Base-by-base conservation (phyloP, 2,888 invertebrate species). In the Helleia helle region DNA sequence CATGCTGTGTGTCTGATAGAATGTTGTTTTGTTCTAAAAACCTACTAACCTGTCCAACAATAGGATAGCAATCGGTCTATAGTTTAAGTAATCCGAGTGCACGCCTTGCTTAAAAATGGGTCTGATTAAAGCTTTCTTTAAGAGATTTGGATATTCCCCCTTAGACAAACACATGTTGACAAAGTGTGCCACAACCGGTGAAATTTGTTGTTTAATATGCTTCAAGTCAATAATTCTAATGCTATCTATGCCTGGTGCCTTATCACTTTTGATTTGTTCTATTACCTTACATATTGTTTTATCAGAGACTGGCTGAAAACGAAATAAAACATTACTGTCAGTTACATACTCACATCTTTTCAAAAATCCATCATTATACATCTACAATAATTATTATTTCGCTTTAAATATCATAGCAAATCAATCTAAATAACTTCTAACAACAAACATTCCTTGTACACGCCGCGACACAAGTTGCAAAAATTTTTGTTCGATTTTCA, bases 61-160 rank as follows among this genome's bases (percentile, higher is more conserved):
- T 31, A 6, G 26, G 9, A 48, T 42, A n/a, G 46, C 41, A 3
- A 44, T 48, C 4, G 44, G 46, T 29, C 46, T 41, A 24, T 45
- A 43, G 13, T 48, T 45, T 3, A 12, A 14, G 36, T 41, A 48
- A 8, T 48, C 39, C 7, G 27, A 25, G 9, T 42, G 41, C 42
- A n/a, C n/a, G n/a, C n/a, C 42, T 4, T 27, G 22, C 25, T 46
- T 46, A 18, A 41, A 48, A 4, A 48, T 40, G 18, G 46, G 44
- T 22, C 44, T 25, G 12, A 43, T 43, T 18, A 36, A 18, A 9
- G 44, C 37, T 14, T 30, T 38, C 31, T 44, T 47, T 6, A 49
- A 26, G 2, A 40, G 8, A 7, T 26, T 29, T 3, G 43, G 47
- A 15, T 47, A 47, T 5, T 28, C 9, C n/a, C 40, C 34, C 6